Percentiles rank a stretch among this genome's conserved stretches.
These are phyloP conservation scores for Coelogynopora nodosa DNA, from an alignment of 2,888 invertebrate species.

Conservation along the genomic window DNA sequence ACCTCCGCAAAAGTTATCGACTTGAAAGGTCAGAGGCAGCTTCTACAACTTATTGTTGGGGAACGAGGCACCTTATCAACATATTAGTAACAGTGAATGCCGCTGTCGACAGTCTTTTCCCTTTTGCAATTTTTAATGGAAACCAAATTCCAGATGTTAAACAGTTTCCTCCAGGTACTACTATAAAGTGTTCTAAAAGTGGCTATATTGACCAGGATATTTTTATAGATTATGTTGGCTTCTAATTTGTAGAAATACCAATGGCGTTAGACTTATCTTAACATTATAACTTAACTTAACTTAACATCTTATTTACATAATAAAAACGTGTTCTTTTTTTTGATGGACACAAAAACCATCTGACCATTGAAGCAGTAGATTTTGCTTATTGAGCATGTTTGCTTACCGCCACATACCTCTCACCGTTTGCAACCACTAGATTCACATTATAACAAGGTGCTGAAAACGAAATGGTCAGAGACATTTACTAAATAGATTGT, in stretches of 20 bases:
- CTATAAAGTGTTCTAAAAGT: not conserved
- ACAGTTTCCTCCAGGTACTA: conserved; percentile 22
- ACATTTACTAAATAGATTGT: not conserved
- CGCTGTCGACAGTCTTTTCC: not conserved
- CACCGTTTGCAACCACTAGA: conserved; percentile 13
- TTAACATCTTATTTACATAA: no score
- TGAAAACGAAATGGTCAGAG: conserved; percentile 8
- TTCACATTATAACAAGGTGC: no score
- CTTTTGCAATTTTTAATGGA: conserved; percentile 24
- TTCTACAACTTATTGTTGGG: conserved; percentile 18
- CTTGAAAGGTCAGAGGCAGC: conserved; percentile 10
- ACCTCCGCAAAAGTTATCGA: not conserved
- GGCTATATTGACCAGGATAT: not conserved
- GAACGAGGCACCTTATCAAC: conserved; percentile 32
- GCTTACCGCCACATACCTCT: conserved; percentile 4
- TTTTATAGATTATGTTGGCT: conserved; percentile 1
- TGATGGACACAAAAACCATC: not conserved
- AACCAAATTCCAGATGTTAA: not conserved
- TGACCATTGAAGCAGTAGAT: not conserved
- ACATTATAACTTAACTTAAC: no score
- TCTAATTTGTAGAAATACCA: no score
- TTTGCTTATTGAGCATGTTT: not conserved
- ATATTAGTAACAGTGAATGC: not conserved
- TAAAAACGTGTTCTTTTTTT: no score
- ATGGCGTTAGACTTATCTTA: no score